Conservation (phyloP, 2,888 invertebrate species). For the Dicyrtoma fusca region DNA sequence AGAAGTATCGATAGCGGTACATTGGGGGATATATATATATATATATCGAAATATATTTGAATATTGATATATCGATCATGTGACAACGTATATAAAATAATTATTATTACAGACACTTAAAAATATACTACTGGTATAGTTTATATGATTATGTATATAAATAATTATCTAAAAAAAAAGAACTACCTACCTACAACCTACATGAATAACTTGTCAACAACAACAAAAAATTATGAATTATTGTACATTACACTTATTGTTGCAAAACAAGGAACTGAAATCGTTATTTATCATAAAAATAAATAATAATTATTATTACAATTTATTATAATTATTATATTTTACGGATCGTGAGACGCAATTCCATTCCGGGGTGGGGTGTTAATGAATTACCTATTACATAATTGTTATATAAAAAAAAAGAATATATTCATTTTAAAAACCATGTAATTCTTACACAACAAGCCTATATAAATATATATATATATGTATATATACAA, state of each 20-base stretch:
- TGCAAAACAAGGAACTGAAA: slow-evolving; percentile 28
- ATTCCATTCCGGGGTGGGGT: slow-evolving; percentile 31
- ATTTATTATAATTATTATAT: slow-evolving; percentile 13
- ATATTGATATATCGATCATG: slow-evolving; percentile 10
- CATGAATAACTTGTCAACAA: neutral
- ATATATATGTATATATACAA: no score
- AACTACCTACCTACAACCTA: neutral
- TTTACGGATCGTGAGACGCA: slow-evolving; percentile 23
- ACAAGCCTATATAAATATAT: no score
- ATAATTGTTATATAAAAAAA: neutral
- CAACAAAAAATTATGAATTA: neutral
- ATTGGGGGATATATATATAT: slow-evolving; percentile 6
- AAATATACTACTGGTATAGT: no score
- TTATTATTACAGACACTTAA: no score
- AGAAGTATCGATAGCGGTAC: slow-evolving; percentile 5
- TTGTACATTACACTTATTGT: slow-evolving; percentile 10
- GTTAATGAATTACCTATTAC: slow-evolving; percentile 16
- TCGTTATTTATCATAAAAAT: slow-evolving; percentile 23
- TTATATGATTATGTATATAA: no score
- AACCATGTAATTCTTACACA: no score
- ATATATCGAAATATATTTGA: slow-evolving; percentile 2
- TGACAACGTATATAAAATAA: no score
- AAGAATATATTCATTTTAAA: neutral
- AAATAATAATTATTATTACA: neutral
- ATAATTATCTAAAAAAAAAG: no score